Percentiles rank a stretch among this genome's conserved stretches.
These are phyloP conservation scores for Pygmarrhopalites habei DNA, from an alignment of 1,140 invertebrate species.

Conservation along the genomic window DNA sequence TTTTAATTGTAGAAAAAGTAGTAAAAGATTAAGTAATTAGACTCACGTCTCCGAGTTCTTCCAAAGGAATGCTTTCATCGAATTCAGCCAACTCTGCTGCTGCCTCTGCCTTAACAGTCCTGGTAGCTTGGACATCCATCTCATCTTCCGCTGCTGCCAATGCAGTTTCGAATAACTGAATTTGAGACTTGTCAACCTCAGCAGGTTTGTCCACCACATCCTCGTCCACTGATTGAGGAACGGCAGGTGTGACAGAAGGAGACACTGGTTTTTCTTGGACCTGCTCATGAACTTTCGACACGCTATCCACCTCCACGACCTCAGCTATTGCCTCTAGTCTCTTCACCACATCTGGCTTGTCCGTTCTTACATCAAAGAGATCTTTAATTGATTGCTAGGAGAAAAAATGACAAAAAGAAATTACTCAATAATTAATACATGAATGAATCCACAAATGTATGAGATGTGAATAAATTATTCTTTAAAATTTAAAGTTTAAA, in stretches of 20 bases:
- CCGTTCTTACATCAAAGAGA: constrained; percentile 65
- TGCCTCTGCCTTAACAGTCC: constrained; percentile 82
- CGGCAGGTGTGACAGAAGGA: too few species aligned
- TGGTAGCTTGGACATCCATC: constrained; percentile 82
- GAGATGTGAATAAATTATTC: too few species aligned
- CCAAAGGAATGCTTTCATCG: constrained; percentile 91
- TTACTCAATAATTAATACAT: background rate
- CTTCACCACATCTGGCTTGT: constrained; percentile 52
- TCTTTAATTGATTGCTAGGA: constrained; percentile 82
- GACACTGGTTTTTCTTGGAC: constrained; percentile 2
- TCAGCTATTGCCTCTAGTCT: constrained; percentile 45
- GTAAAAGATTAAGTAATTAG: background rate
- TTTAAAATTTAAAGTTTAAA: too few species aligned
- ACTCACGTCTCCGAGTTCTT: constrained; percentile 52
- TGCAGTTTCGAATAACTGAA: constrained; percentile 59
- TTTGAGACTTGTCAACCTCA: constrained; percentile 5
- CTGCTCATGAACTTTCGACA: background rate
- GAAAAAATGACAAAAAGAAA: constrained; percentile 33
- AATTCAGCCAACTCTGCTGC: constrained; percentile 91
- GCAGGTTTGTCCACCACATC: background rate
- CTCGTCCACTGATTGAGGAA: background rate
- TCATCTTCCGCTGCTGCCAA: constrained; percentile 90
- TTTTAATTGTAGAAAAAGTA: too few species aligned
- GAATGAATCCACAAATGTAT: too few species aligned
- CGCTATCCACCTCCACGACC: constrained; percentile 44